Percentiles rank a stretch among this genome's conserved stretches.
phyloP scores from a whole-genome alignment of 2,888 invertebrate species.

The Halocaridina rubra region DNA sequence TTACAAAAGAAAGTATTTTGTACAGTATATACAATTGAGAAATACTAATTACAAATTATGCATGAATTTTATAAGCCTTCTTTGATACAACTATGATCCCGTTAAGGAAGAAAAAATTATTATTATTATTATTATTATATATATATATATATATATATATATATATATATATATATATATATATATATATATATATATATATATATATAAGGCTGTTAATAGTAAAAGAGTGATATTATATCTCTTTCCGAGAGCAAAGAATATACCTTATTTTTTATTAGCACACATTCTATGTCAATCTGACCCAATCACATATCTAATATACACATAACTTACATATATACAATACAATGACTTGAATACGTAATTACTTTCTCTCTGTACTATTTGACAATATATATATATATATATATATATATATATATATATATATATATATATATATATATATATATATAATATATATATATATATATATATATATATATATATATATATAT shows the following conservation, averaged over 20 bases:
- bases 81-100: background rate
- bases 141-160: background rate
- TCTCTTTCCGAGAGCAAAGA: no score
- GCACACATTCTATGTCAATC: no score
- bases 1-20: background rate
- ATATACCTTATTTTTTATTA: no score
- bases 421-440: background rate
- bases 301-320: no score
- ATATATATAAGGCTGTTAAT: background rate
- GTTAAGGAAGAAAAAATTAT: background rate
- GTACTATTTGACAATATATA: background rate
- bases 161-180: background rate
- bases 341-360: no score
- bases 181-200: background rate
- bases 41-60: background rate
- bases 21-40: background rate
- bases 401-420: slow-evolving; percentile 9
- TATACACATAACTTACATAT: no score
- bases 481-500: slow-evolving; percentile 22
- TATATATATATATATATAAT: slow-evolving; percentile 17
- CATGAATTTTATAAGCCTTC: background rate
- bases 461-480: slow-evolving; percentile 15
- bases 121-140: background rate
- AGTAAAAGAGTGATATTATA: no score
- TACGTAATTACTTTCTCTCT: background rate